Conservation (phyloP, 2,113 vertebrate genomes). For the Gambusia affinis region DNA sequence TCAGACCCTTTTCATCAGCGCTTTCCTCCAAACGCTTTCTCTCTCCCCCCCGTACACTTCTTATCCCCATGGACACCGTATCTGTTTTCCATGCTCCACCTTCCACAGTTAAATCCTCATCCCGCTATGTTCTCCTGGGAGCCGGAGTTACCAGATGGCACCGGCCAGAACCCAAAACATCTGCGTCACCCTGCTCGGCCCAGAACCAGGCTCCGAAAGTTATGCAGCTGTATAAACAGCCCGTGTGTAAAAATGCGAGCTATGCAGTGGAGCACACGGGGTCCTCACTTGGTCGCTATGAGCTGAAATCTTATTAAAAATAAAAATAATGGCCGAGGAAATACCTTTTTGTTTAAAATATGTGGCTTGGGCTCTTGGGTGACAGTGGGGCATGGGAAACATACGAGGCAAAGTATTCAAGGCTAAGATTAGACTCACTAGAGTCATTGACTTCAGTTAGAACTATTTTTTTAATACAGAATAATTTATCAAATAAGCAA, state of each 20-base stretch:
- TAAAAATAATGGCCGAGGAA: conserved; percentile 66
- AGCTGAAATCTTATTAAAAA: conserved; percentile 70
- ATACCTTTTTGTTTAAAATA: conserved; percentile 57
- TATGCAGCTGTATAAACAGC: conserved; percentile 77
- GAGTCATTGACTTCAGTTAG: conserved; percentile 8
- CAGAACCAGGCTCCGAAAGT: conserved; percentile 45
- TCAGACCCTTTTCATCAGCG: not conserved
- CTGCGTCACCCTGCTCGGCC: conserved; percentile 53
- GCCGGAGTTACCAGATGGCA: conserved; percentile 71
- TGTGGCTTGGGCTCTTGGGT: conserved; percentile 46
- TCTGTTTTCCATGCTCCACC: conserved; percentile 35
- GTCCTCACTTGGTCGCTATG: conserved; percentile 57
- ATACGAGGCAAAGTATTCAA: conserved; percentile 34
- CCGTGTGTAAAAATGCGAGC: conserved; percentile 69
- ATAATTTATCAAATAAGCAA: not conserved
- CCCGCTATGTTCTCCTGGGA: conserved; percentile 43
- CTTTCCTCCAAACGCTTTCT: not conserved
- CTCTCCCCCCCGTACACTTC: not conserved
- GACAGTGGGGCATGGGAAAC: conserved; percentile 70
- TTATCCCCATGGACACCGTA: conserved; percentile 12
- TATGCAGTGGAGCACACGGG: conserved; percentile 58
- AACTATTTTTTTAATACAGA: not conserved
- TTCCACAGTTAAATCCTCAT: conserved; percentile 35
- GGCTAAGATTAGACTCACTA: conserved; percentile 41
- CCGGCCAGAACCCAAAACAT: conserved; percentile 59